Conservation (phyloP, 2,888 invertebrate species). For the Lasiommata megera region DNA sequence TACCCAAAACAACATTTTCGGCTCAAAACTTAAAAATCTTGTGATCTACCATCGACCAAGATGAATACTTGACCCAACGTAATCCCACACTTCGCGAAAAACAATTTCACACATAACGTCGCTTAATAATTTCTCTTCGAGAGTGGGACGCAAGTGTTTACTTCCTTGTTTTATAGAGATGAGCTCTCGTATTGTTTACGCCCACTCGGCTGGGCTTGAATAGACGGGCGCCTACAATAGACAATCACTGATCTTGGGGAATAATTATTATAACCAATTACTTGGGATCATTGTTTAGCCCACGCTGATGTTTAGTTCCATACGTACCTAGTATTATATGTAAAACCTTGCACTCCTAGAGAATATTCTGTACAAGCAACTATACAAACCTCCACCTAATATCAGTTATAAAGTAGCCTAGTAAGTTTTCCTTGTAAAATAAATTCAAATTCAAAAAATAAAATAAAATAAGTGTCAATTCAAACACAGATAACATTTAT, state of each 20-base stretch:
- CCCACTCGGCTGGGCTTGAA: conserved; percentile 28
- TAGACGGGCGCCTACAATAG: conserved; percentile 23
- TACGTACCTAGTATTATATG: neutral
- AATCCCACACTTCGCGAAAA: neutral
- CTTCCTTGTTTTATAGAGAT: conserved; percentile 26
- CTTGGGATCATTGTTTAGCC: conserved; percentile 22
- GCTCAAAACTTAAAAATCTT: too few species aligned
- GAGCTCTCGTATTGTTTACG: conserved; percentile 23
- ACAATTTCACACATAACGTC: conserved; percentile 15
- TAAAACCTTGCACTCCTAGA: too few species aligned
- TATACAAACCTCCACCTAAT: too few species aligned
- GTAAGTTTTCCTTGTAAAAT: too few species aligned
- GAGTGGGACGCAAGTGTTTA: conserved; percentile 30
- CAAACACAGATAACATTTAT: too few species aligned
- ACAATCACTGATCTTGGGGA: conserved; percentile 22
- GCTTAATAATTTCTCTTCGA: conserved; percentile 19
- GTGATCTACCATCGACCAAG: too few species aligned
- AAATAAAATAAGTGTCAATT: too few species aligned
- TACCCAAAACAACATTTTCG: too few species aligned
- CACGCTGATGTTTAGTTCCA: conserved; percentile 15
- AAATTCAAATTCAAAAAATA: too few species aligned
- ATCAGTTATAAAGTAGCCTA: too few species aligned
- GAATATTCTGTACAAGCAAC: too few species aligned
- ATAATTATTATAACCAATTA: conserved; percentile 29
- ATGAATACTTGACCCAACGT: too few species aligned